Evolutionary conservation across 1,140 invertebrate genomes (phyloP), one percentile per base, ranked within the genome.

Genomic region (Thrips palmi): DNA sequence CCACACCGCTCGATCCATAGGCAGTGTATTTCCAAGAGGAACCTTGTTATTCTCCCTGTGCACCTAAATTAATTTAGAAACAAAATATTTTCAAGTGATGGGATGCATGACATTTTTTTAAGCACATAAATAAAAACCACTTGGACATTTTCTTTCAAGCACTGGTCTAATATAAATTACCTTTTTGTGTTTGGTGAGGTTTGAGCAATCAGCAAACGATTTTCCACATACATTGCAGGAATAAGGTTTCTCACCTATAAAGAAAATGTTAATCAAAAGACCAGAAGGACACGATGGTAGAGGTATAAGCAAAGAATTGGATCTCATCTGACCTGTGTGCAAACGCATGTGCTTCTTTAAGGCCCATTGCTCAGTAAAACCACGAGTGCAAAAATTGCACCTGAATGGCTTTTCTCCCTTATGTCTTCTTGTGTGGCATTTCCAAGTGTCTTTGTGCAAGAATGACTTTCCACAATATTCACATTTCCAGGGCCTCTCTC

Each of bases 161-260:
- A n/a, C n/a, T n/a, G n/a, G n/a, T n/a, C n/a, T n/a, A n/a, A n/a
- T n/a, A n/a, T n/a, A n/a, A n/a, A n/a, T 42, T 54, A 69, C 66
- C 49, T 67, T 71, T 53, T 64, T 68, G 51, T 76, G 71, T 54
- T 74, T 76, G 1, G 62, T 65, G 20, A 71, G 52, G 56, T 74
- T 76, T 7, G 70, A 73, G 43, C 64, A 67, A 49, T 77, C 71
- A 0, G 71, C 64, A 52, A 86, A 86, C 17, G 70, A 64, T 57
- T 81, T 80, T 2, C 65, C 63, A 52, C 80, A 85, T n/a, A 74
- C 49, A 11, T 67, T 62, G 52, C 81, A 84, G 30, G 65, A 65
- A 50, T 80, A 80, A 3, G 79, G 80, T 48, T 82, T 82, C 52
- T 84, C 80, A 24, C 73, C 72, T 72, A 43, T 10, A 45, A 50